A percentile compares a stretch with the other conserved stretches of the same genome.
Evolutionary conservation across 2,888 invertebrate genomes (phyloP).

Genomic region (Carabus problematicus): DNA sequence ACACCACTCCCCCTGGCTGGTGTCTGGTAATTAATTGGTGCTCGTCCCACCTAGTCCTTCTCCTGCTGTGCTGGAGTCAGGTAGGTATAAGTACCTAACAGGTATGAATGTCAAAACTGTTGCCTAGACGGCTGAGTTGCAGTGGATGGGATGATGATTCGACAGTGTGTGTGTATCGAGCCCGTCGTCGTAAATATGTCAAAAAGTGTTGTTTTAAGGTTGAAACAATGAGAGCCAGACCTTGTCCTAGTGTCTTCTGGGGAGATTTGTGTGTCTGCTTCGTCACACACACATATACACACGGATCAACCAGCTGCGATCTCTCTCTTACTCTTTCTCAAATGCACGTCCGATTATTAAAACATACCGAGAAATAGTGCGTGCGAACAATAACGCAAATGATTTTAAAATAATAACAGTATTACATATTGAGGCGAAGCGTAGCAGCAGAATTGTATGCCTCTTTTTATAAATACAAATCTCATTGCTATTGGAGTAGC

Average conservation of each 20-base stretch:
- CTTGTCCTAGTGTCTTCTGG: conserved; percentile 44
- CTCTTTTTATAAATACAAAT: not conserved
- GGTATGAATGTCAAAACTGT: conserved; percentile 50
- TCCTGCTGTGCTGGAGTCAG: too few relatives aligned
- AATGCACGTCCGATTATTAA: too few relatives aligned
- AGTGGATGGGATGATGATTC: conserved; percentile 45
- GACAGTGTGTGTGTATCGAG: conserved; percentile 6
- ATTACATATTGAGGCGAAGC: too few relatives aligned
- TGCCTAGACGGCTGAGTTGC: conserved; percentile 31
- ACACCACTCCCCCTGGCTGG: too few relatives aligned
- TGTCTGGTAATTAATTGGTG: too few relatives aligned
- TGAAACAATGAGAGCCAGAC: conserved; percentile 56
- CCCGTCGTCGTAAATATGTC: conserved; percentile 58
- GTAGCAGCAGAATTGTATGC: not conserved
- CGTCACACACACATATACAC: conserved; percentile 48
- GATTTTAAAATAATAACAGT: too few relatives aligned
- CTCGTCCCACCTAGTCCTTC: too few relatives aligned
- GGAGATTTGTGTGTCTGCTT: conserved; percentile 59
- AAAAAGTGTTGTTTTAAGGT: conserved; percentile 60
- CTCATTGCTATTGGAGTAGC: not conserved
- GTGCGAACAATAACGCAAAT: too few relatives aligned
- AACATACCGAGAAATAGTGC: too few relatives aligned
- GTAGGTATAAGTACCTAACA: too few relatives aligned
- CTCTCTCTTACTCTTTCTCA: not conserved
- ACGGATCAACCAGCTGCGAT: not conserved